Base-by-base conservation (phyloP, 23 tunicate genomes). In the Halocynthia aurantium region DNA sequence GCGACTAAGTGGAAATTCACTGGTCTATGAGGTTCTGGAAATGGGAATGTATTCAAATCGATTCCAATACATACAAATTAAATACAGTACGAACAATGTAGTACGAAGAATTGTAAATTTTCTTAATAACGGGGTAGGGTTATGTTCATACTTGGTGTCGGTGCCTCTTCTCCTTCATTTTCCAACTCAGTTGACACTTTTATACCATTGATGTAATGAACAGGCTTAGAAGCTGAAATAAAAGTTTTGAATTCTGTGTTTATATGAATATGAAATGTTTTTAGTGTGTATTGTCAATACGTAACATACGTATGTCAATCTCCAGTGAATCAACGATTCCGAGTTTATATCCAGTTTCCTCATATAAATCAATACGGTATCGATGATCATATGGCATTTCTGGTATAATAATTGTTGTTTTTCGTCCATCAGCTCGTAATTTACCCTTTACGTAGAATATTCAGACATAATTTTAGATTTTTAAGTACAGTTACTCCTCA, bases 361-460 rank as follows among this genome's bases (percentile, higher is more conserved):
- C 78, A n/a, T 74, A 74, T 8, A 74, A 64, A 54, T 74, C 78
- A 8, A 74, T 74, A 12, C 62, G n/a, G 56, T 51, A 74, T 74
- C 64, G 20, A 7, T 62, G 17, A 54, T 54, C 78, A 74, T 53
- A 53, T 56, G 78, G 78, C 17, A 74, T 19, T 19, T 74, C 64
- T 21, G 78, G 78, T 13, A 52, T 74, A 51, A 56, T 11, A 49
- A 74, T 64, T 40, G 8, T 51, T 4, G 5, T 51, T 54, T 74
- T 10, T 13, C 5, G 64, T 13, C 56, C 60, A 13, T 74, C 62
- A 20, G 78, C 60, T 12, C 78, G 62, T 8, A 74, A 40, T 54
- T 74, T 65, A 13, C 78, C 78, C 78, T 74, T 31, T 31, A 31
- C 44, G 4, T 31, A 31, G 44, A 31, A 31, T 31, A 31, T 31